Percentiles rank a stretch among this genome's conserved stretches.
Evolutionary conservation across 2,113 vertebrate species (phyloP).

Genomic region (Leptosomus discolor): DNA sequence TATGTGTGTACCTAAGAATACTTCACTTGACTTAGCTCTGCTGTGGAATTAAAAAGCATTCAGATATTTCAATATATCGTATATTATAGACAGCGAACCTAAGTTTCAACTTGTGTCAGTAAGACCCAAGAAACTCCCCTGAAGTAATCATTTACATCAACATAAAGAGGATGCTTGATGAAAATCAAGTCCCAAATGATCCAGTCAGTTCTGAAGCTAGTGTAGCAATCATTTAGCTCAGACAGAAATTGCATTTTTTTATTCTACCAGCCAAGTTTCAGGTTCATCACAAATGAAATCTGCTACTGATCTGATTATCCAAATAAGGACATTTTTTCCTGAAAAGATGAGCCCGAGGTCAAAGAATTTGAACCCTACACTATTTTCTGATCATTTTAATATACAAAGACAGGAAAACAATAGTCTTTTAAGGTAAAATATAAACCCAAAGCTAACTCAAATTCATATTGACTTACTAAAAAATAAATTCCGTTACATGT

Average conservation of each 20-base stretch:
- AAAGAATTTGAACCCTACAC: neutral
- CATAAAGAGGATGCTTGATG: neutral
- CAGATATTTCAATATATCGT: neutral
- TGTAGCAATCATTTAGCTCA: neutral
- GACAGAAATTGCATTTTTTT: neutral
- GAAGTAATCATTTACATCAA: neutral
- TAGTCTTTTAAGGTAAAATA: neutral
- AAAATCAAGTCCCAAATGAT: neutral
- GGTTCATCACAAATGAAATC: constrained; percentile 9
- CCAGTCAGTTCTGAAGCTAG: neutral
- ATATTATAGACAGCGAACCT: neutral
- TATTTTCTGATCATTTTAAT: neutral
- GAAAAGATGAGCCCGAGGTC: neutral
- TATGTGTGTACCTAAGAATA: neutral
- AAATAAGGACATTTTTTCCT: neutral
- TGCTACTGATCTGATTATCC: neutral
- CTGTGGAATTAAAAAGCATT: neutral
- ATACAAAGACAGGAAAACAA: neutral
- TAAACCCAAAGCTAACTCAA: neutral
- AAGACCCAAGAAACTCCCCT: neutral
- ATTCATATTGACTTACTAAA: neutral
- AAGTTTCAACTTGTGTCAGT: neutral
- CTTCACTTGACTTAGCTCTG: neutral
- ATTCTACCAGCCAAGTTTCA: neutral
- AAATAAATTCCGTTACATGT: neutral